Percentiles rank a stretch among this genome's conserved stretches.
These are phyloP conservation scores for Rhabdornis inornatus DNA, from an alignment of 2,113 vertebrate genomes.

Conservation along the genomic window DNA sequence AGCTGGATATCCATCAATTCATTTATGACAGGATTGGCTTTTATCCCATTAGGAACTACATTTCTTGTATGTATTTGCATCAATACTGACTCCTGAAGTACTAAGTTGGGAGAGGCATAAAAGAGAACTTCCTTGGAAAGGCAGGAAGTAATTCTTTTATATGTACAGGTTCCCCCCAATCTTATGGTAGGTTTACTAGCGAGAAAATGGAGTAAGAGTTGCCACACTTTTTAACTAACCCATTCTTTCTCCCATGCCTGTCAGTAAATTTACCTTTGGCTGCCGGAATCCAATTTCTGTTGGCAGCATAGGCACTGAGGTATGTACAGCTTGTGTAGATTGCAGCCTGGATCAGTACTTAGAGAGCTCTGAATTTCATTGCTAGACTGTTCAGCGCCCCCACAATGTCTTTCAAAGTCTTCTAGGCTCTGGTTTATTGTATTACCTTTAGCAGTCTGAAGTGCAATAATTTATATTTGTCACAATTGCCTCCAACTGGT, in stretches of 20 bases:
- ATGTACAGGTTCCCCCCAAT: not conserved
- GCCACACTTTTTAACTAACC: not conserved
- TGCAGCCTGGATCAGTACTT: not conserved
- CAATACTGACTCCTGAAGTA: not conserved
- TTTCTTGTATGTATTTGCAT: not conserved
- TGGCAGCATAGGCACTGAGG: not conserved
- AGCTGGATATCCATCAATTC: not conserved
- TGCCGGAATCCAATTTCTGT: not conserved
- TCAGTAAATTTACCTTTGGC: not conserved
- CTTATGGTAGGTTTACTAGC: not conserved
- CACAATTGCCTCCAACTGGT: slow-evolving; percentile 13
- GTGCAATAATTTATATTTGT: slow-evolving; percentile 40
- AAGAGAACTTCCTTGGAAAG: not conserved
- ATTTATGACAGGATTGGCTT: not conserved
- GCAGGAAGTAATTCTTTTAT: not conserved
- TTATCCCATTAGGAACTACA: not conserved
- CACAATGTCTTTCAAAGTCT: not conserved
- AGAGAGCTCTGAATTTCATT: not conserved
- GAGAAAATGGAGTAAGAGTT: not conserved
- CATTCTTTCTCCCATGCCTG: not conserved
- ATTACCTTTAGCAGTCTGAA: slow-evolving; percentile 25
- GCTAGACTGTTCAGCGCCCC: not conserved
- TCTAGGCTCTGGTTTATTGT: slow-evolving; percentile 26
- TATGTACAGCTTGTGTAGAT: not conserved
- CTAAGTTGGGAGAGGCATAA: not conserved